Conservation (phyloP, 2,888 invertebrate genomes). For the Melanargia galathea region DNA sequence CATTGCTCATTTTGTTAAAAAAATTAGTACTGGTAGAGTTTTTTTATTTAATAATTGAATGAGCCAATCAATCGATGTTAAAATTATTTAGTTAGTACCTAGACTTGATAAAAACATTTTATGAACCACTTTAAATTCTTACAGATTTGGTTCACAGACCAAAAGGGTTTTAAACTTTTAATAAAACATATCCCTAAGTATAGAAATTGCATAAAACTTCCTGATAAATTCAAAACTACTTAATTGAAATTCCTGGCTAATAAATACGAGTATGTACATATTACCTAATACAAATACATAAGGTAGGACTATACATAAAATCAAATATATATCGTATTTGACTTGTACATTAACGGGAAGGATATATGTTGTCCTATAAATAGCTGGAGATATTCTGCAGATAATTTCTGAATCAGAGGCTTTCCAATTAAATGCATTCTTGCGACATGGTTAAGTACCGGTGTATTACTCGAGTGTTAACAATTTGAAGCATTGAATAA, state of each 20-base stretch:
- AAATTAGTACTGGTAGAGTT: no score
- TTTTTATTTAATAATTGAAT: no score
- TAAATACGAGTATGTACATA: background rate
- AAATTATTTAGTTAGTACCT: no score
- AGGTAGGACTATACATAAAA: background rate
- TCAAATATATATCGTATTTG: background rate
- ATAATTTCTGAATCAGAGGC: conserved; percentile 26
- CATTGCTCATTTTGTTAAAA: background rate
- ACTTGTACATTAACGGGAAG: background rate
- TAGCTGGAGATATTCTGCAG: conserved; percentile 25
- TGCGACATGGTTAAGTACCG: conserved; percentile 3
- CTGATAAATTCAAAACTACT: background rate
- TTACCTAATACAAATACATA: background rate
- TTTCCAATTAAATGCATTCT: conserved; percentile 27
- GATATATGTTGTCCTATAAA: conserved; percentile 32
- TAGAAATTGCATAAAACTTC: background rate
- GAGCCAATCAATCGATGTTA: no score
- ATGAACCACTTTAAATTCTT: no score
- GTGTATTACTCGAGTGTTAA: background rate
- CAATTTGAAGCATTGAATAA: conserved; percentile 18
- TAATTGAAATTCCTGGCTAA: background rate
- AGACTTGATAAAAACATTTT: no score
- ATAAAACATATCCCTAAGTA: background rate
- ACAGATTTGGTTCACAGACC: no score
- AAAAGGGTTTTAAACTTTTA: background rate